Percentiles rank a stretch among this genome's conserved stretches.
Conservation (phyloP, 1,140 invertebrate genomes). For the Tetragonula clypearis region DNA sequence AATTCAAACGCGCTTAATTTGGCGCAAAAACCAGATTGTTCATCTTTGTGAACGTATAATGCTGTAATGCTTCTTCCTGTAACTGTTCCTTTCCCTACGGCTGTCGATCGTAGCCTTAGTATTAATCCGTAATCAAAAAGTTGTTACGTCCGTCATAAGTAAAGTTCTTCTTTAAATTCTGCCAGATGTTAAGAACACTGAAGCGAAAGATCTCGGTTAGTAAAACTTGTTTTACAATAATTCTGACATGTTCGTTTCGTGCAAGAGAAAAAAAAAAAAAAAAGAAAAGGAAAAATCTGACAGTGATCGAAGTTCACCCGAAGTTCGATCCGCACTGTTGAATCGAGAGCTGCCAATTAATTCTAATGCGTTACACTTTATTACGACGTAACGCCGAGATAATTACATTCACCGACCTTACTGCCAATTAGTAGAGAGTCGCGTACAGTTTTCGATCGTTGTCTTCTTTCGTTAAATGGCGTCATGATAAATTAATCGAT, state of each 20-base stretch:
- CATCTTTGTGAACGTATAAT: neutral
- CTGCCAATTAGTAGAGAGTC: neutral
- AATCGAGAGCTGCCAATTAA: neutral
- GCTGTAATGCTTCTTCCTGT: neutral
- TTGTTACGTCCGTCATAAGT: neutral
- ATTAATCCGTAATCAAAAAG: neutral
- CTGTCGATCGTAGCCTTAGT: neutral
- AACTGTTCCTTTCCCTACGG: neutral
- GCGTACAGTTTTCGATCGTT: neutral
- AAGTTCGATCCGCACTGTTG: neutral
- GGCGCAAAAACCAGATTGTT: neutral
- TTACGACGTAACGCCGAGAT: conserved; percentile 58
- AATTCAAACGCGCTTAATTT: neutral
- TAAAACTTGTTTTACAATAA: neutral
- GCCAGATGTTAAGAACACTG: neutral
- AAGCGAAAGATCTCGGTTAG: neutral
- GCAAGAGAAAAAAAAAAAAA: no score
- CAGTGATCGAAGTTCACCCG: neutral
- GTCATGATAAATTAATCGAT: conserved; percentile 37
- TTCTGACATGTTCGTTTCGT: no score
- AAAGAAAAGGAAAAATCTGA: no score
- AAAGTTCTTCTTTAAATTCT: neutral
- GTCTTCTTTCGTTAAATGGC: neutral
- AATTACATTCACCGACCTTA: conserved; percentile 53
- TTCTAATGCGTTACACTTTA: conserved; percentile 15